These are phyloP conservation scores for Melanogrammus aeglefinus DNA, from an alignment of 2,797 vertebrate genomes.

Conservation along the genomic window DNA sequence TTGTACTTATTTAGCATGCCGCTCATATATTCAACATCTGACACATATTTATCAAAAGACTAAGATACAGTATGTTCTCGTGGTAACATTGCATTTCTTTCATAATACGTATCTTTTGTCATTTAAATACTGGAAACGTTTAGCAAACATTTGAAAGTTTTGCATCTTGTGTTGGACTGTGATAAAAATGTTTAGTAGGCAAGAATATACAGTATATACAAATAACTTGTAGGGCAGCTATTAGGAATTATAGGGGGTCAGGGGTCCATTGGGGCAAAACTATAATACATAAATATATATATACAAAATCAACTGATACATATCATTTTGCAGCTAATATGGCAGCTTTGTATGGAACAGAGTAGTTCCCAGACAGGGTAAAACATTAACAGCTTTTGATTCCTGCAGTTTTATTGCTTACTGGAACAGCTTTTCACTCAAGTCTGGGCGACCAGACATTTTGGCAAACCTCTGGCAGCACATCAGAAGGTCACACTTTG, in stretches of 20 bases:
- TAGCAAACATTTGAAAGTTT: too few species aligned
- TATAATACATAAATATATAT: too few species aligned
- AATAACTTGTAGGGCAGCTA: background rate
- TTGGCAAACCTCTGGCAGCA: conserved; percentile 12
- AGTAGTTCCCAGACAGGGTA: conserved; percentile 9
- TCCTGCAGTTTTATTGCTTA: conserved; percentile 50
- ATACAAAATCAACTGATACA: background rate
- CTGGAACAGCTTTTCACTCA: conserved; percentile 45
- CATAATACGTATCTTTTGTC: background rate
- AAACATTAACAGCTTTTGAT: conserved; percentile 30
- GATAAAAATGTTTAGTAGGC: too few species aligned
- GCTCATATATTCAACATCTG: background rate
- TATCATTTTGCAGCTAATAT: background rate
- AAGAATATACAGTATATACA: too few species aligned
- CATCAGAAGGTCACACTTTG: conserved; percentile 30
- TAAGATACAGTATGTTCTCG: background rate
- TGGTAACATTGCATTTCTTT: background rate
- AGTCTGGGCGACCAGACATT: conserved; percentile 26
- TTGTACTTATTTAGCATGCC: background rate
- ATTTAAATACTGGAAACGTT: too few species aligned
- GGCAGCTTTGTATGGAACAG: background rate
- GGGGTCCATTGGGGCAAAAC: background rate
- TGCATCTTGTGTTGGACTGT: too few species aligned
- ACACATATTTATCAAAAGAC: background rate
- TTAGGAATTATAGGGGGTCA: background rate